These are phyloP conservation scores for Drosophila flavopinicola DNA, from an alignment of 2,888 invertebrate genomes.

Conservation along the genomic window DNA sequence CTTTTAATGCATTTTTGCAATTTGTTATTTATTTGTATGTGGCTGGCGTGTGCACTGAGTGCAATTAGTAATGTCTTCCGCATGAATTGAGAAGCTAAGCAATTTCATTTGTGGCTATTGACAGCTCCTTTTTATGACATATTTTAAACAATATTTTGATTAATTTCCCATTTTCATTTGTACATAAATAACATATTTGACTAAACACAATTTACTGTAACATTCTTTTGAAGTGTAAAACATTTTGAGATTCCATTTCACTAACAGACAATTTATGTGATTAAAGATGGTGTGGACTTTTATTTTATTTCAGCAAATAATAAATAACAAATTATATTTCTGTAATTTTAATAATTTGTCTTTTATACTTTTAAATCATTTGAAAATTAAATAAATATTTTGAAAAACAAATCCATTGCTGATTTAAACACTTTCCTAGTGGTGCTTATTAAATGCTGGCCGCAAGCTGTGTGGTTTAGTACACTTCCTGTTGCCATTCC, in stretches of 20 bases:
- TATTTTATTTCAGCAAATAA: too few relatives aligned
- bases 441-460: conserved; percentile 1
- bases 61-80: conserved; percentile 56
- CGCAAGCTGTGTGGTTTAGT: conserved; percentile 37
- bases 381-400: neutral
- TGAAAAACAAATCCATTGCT: too few relatives aligned
- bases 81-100: conserved; percentile 38
- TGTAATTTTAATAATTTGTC: too few relatives aligned
- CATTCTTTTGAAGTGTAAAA: too few relatives aligned
- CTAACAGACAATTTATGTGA: too few relatives aligned
- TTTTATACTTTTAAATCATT: too few relatives aligned
- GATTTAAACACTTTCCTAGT: neutral
- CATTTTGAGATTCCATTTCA: too few relatives aligned
- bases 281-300: too few relatives aligned
- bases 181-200: neutral
- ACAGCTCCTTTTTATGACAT: neutral
- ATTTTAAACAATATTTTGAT: neutral
- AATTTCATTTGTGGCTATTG: conserved; percentile 1
- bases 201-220: too few relatives aligned
- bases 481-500: conserved; percentile 16
- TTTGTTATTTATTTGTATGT: conserved; percentile 63
- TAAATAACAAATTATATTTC: too few relatives aligned
- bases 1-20: conserved; percentile 60
- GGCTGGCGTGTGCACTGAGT: conserved; percentile 36
- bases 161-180: neutral